These are phyloP conservation scores for Semnopithecus entellus DNA, from an alignment of 2,113 vertebrate species.

Conservation along the genomic window DNA sequence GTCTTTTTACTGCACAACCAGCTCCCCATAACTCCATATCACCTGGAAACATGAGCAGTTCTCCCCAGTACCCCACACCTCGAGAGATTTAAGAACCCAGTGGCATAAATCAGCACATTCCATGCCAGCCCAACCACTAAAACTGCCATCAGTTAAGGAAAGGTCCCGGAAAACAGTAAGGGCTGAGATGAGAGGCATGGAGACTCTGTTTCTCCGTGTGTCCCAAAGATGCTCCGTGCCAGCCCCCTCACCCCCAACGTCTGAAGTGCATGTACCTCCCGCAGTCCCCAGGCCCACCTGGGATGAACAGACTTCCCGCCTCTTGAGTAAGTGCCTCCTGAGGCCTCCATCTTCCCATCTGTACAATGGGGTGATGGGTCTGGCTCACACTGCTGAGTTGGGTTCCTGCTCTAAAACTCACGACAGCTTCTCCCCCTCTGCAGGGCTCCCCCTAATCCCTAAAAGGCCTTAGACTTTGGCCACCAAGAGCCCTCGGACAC, in stretches of 20 bases:
- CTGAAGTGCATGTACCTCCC: background rate
- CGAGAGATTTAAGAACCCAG: background rate
- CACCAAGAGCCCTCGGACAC: background rate
- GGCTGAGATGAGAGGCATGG: no score
- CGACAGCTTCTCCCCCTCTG: background rate
- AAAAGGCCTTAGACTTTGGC: background rate
- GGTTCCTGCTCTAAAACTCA: background rate
- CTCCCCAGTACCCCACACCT: background rate
- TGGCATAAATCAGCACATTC: background rate
- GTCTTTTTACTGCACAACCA: background rate
- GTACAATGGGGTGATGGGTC: background rate
- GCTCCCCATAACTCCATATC: background rate
- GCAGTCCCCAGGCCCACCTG: background rate
- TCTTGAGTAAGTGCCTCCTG: background rate
- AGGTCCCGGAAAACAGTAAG: background rate
- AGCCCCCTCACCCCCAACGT: background rate
- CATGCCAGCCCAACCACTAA: background rate
- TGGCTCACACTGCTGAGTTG: background rate
- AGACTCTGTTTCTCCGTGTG: background rate
- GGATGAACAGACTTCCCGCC: background rate
- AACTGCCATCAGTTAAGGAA: background rate
- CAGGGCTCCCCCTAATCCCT: background rate
- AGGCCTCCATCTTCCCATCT: slow-evolving; percentile 20
- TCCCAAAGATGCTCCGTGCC: background rate
- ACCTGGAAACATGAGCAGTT: background rate